Conservation (phyloP, 2,888 invertebrate species). For the Theodoxus fluviatilis region DNA sequence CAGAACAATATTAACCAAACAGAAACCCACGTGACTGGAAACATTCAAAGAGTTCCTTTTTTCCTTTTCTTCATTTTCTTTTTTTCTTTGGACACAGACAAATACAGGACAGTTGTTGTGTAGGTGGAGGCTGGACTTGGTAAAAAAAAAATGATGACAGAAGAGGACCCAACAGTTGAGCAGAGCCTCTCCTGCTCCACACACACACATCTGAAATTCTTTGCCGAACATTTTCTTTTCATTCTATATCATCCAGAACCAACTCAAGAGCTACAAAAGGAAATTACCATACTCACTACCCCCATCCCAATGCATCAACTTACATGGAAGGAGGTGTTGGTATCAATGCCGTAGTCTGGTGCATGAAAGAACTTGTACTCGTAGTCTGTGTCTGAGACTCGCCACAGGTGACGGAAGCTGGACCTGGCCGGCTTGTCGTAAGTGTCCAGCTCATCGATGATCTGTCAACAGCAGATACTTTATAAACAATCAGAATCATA, state of each 20-base stretch:
- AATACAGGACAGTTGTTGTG: not conserved
- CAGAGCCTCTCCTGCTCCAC: not conserved
- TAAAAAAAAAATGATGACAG: no score
- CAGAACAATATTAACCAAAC: no score
- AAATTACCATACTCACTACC: not conserved
- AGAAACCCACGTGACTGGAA: no score
- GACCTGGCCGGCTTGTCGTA: constrained; percentile 60
- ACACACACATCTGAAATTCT: not conserved
- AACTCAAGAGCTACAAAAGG: not conserved
- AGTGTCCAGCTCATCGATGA: constrained; percentile 61
- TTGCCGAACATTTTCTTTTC: not conserved
- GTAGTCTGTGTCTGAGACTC: constrained; percentile 55
- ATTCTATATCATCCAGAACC: not conserved
- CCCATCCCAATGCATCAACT: constrained; percentile 37
- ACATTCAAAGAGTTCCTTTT: no score
- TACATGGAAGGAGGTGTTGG: constrained; percentile 89
- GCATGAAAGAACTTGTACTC: constrained; percentile 72
- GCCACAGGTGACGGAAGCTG: constrained; percentile 62
- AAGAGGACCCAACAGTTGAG: no score
- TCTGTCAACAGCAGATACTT: constrained; percentile 44
- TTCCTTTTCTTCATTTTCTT: not conserved
- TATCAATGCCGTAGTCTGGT: constrained; percentile 89
- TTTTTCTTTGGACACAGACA: not conserved
- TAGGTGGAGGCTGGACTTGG: no score
- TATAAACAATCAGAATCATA: no score